A percentile compares a stretch with the other conserved stretches of the same genome.
phyloP scores from a whole-genome alignment of 2,797 vertebrate species.

The Sebastes goodei region DNA sequence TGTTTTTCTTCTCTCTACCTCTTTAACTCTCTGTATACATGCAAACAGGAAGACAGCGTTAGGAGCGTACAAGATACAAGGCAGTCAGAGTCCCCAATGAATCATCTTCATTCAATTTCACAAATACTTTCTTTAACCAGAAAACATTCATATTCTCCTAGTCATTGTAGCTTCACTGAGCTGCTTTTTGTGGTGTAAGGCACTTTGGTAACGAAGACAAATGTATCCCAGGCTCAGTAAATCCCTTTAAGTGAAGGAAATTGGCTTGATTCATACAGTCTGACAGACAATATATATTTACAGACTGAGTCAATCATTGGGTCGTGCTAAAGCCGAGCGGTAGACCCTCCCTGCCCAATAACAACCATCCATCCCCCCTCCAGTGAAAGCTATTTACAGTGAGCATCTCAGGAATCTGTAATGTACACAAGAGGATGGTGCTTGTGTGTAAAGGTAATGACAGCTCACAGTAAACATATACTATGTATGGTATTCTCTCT shows the following conservation, averaged over 20 bases:
- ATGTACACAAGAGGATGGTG: conserved; percentile 54
- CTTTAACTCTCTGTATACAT: conserved; percentile 36
- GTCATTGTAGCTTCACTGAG: not conserved
- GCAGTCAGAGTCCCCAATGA: conserved; percentile 34
- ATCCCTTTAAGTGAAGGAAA: conserved; percentile 56
- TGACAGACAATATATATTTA: conserved; percentile 37
- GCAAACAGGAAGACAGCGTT: conserved; percentile 56
- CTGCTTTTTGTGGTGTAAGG: conserved; percentile 4
- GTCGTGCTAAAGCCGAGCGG: not conserved
- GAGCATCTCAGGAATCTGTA: conserved; percentile 65
- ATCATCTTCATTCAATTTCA: conserved; percentile 41
- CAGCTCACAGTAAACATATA: conserved; percentile 51
- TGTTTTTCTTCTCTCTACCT: conserved; percentile 40
- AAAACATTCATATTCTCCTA: conserved; percentile 1
- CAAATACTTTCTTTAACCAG: conserved; percentile 16
- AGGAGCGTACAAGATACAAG: conserved; percentile 12
- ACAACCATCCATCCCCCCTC: not conserved
- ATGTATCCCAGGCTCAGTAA: conserved; percentile 34
- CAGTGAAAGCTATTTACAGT: conserved; percentile 42
- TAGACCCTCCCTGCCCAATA: not conserved
- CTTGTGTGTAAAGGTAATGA: conserved; percentile 18
- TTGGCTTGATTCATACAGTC: conserved; percentile 31
- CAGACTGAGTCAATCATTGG: conserved; percentile 22
- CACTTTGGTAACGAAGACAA: conserved; percentile 40
- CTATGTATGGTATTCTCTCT: conserved; percentile 42